Percentiles rank a stretch among this genome's conserved stretches.
These are phyloP conservation scores for Calameuta pallipes DNA, from an alignment of 2,888 invertebrate genomes.

Conservation along the genomic window DNA sequence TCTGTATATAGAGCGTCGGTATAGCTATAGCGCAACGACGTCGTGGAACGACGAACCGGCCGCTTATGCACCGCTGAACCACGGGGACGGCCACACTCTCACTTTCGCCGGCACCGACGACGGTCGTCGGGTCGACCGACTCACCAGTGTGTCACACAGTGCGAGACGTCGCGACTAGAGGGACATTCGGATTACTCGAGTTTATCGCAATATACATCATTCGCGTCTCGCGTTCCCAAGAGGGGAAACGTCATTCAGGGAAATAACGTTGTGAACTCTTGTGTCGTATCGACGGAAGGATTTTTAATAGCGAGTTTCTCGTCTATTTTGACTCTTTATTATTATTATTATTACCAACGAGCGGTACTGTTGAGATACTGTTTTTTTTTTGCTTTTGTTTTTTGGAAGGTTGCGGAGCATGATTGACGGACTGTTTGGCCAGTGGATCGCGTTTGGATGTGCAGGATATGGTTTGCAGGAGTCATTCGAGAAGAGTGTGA, in stretches of 20 bases:
- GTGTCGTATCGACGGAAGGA: background rate
- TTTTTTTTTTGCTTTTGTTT: background rate
- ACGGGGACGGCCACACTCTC: constrained; percentile 55
- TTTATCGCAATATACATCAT: background rate
- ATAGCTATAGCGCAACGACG: background rate
- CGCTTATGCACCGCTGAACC: constrained; percentile 56
- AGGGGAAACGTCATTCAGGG: background rate
- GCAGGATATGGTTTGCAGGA: background rate
- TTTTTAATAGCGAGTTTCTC: background rate
- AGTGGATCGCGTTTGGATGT: background rate
- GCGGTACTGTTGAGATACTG: background rate
- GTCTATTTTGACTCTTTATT: no score
- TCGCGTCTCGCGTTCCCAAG: background rate
- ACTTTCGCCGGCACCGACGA: constrained; percentile 62
- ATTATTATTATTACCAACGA: no score
- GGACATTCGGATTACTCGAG: constrained; percentile 4
- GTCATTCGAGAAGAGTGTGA: background rate
- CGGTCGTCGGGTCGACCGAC: constrained; percentile 51
- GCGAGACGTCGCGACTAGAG: constrained; percentile 18
- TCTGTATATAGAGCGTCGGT: background rate
- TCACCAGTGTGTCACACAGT: constrained; percentile 38
- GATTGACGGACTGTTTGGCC: background rate
- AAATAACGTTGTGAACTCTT: background rate
- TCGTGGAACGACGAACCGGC: constrained; percentile 3
- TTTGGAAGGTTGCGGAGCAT: background rate